Evolutionary conservation across 2,888 invertebrate genomes (phyloP), one percentile per base, ranked within the genome.

Genomic region (Atrina japonica): DNA sequence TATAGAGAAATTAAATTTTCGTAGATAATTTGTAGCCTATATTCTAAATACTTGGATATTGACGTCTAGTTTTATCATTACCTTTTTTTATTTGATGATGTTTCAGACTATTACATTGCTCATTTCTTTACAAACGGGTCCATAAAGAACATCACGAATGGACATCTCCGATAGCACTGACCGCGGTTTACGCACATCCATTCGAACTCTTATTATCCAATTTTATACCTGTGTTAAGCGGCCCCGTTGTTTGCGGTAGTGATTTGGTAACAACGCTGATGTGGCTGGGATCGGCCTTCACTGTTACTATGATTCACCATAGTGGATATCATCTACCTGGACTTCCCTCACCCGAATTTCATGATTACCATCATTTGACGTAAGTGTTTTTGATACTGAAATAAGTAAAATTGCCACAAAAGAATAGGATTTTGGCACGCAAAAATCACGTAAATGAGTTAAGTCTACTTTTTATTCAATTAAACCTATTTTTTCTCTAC

Each of bases 111-210:
- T 91, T 96, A 30, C 96, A 96, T 85, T 93, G 93, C 81, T 93
- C 94, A 70, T 91, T 92, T 76, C 90, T 96, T 65, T 96, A 96
- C 91, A 95, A 95, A 86, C 93, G 93, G 84, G 94, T 96, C 76
- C 96, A 96, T 90, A 96, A 96, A 89, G 93, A 94, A 84, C 96
- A 96, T 88, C 96, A 96, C 83, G 95, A 96, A 89, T 96, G 96
- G 96, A 95, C 95, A 2, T 94, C 96, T 0, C 96, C 96, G 0
- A 94, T 96, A 61, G 95, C 96, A 6, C 93, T 96, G 1, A 94
- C 95, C 0, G 94, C 95, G 7, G 92, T 95, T 41, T 96, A 96
- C 89, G 94, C 95, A 79, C 95, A 96, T 91, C 95, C 96, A 0
- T 89, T 95, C 41, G 92, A 92, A 73, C 95, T 95, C 89, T 91